These are phyloP conservation scores for Albula goreensis DNA, from an alignment of 2,113 vertebrate genomes.

Conservation along the genomic window DNA sequence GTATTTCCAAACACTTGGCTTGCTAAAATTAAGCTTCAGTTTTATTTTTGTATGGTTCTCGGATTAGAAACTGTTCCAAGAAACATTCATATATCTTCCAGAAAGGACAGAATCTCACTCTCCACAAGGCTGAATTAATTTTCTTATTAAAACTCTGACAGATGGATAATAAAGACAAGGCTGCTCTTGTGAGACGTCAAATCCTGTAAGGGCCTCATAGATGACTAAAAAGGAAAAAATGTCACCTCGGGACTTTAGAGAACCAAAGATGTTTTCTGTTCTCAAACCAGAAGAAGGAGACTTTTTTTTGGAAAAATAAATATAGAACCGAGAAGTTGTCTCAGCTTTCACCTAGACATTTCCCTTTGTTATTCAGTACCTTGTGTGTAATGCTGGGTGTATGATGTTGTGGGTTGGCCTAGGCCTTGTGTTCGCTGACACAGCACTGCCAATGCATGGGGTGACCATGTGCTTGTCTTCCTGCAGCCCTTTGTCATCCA, in stretches of 20 bases:
- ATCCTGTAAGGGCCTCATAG: constrained; percentile 12
- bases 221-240: constrained; percentile 35
- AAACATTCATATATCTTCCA: constrained; percentile 31
- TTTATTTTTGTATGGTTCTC: constrained; percentile 8
- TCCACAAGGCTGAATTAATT: constrained; percentile 26
- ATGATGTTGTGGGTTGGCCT: constrained; percentile 4
- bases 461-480: constrained; percentile 30
- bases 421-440: constrained; percentile 6
- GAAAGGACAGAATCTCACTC: constrained; percentile 6
- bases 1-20: constrained; percentile 30
- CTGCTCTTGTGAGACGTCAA: constrained; percentile 26
- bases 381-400: background rate
- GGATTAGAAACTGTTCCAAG: constrained; percentile 20
- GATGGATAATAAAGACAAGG: constrained; percentile 29
- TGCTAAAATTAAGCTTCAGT: constrained; percentile 39
- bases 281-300: constrained; percentile 31
- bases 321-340: constrained; percentile 19
- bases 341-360: background rate
- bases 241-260: constrained; percentile 40
- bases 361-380: background rate
- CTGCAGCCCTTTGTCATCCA: constrained; percentile 93
- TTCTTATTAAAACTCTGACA: constrained; percentile 26
- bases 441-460: background rate
- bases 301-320: background rate
- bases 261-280: constrained; percentile 35